Base-by-base conservation (phyloP, 2,113 vertebrate species). In the Balaeniceps rex region DNA sequence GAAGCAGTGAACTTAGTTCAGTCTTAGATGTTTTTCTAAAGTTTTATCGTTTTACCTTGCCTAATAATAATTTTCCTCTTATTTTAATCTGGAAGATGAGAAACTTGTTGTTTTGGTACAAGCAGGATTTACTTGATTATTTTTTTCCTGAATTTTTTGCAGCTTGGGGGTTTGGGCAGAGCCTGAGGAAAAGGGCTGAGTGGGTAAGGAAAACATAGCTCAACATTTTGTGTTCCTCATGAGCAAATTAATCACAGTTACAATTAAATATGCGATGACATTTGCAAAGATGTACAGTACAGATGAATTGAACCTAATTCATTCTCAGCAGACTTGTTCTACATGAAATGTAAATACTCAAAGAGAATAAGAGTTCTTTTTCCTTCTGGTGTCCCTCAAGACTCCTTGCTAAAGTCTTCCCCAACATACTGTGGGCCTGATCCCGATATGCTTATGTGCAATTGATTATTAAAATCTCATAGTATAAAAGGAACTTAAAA, bases 161-260 rank as follows among this genome's bases (percentile, higher is more conserved):
- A 96, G 71, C 74, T 46, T 46, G 12, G 9, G 26, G 12, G 21
- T 81, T 92, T 88, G 46, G 88, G 61, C 60, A 69, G n/a, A 83
- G 25, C 82, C 58, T 46, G 11, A 68, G 69, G 80, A 76, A 54
- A 79, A 65, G 63, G 18, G 4, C 61, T 79, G n/a, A 69, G 33
- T 14, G 52, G 66, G 68, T 91, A 88, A 90, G 31, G 51, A 81
- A 90, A 85, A 86, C 38, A 71, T 47, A 94, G 40, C 26, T 80
- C 57, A 64, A 83, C 14, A 74, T 82, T 91, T 83, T 86, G 36
- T 55, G 38, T 70, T 66, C n/a, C 76, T 88, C 34, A 58, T 60
- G 47, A 86, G 65, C 44, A 97, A 95, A 88, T 96, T 90, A 83
- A 58, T 96, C 84, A 81, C 80, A 92, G 52, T 85, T 93, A 65